Percentiles rank a stretch among this genome's conserved stretches.
Evolutionary conservation across 2,888 invertebrate species (phyloP).

Genomic region (Apamea crenata): DNA sequence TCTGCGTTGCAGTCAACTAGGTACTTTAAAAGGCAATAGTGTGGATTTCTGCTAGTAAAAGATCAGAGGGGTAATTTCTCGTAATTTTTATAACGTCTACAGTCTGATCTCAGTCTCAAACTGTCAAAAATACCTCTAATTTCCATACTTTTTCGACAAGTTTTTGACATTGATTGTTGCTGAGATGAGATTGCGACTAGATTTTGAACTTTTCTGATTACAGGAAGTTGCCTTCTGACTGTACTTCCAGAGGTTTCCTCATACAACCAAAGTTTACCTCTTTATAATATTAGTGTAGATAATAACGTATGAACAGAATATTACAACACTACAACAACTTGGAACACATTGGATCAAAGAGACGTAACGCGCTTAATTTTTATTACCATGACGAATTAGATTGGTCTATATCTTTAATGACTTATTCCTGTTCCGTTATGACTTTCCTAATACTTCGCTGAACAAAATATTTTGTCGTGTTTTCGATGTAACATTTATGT

Average conservation of each 20-base stretch:
- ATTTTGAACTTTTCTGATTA: background rate
- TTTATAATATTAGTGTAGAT: background rate
- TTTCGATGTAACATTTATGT: conserved; percentile 33
- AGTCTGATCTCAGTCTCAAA: background rate
- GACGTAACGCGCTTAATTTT: conserved; percentile 69
- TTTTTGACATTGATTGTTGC: background rate
- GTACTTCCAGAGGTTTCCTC: background rate
- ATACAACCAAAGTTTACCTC: background rate
- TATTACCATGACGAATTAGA: conserved; percentile 70
- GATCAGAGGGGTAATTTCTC: background rate
- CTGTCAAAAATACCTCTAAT: background rate
- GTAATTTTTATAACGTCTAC: background rate
- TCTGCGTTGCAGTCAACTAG: background rate
- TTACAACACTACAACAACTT: conserved; percentile 36
- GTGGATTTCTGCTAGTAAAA: background rate
- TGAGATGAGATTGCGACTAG: background rate
- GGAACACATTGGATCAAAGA: conserved; percentile 70
- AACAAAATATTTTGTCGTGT: conserved; percentile 38
- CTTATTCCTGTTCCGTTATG: conserved; percentile 65
- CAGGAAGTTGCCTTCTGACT: background rate
- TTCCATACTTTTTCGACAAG: background rate
- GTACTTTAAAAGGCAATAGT: background rate
- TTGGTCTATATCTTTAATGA: conserved; percentile 69
- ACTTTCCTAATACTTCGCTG: conserved; percentile 26
- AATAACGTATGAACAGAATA: conserved; percentile 44